These are phyloP conservation scores for Okapia johnstoni DNA, from an alignment of 2,113 vertebrate genomes.

Conservation along the genomic window DNA sequence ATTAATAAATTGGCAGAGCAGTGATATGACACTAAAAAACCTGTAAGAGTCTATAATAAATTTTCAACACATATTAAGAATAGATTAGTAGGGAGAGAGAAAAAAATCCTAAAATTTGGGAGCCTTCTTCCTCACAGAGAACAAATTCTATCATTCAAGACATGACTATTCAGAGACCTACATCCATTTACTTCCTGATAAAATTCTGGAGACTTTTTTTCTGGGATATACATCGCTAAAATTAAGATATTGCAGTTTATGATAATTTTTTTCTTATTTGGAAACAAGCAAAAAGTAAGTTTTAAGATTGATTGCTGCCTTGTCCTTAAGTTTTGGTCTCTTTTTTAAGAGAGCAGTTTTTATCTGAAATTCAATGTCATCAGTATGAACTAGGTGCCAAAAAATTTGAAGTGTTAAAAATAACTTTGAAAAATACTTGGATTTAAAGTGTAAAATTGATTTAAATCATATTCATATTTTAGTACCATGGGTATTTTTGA, in stretches of 20 bases:
- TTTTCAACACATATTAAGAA: not conserved
- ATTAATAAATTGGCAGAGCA: not conserved
- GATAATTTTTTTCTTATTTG: not conserved
- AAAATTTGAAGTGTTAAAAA: not conserved
- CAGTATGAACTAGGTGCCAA: not conserved
- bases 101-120: not conserved
- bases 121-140: not conserved
- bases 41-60: not conserved
- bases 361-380: not conserved
- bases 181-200: not conserved
- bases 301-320: slow-evolving; percentile 5
- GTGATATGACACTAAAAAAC: not conserved
- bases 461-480: not conserved
- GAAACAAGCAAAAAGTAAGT: not conserved
- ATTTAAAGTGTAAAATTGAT: slow-evolving; percentile 30
- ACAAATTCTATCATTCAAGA: not conserved
- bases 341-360: not conserved
- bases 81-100: not conserved
- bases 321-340: not conserved
- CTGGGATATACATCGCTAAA: not conserved
- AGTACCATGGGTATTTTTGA: not conserved
- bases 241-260: not conserved
- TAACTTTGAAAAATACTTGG: not conserved
- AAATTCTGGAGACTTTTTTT: not conserved
- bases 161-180: not conserved